A percentile compares a stretch with the other conserved stretches of the same genome.
These are phyloP conservation scores for Ennomos quercinarius DNA, from an alignment of 2,888 invertebrate genomes.

Conservation along the genomic window DNA sequence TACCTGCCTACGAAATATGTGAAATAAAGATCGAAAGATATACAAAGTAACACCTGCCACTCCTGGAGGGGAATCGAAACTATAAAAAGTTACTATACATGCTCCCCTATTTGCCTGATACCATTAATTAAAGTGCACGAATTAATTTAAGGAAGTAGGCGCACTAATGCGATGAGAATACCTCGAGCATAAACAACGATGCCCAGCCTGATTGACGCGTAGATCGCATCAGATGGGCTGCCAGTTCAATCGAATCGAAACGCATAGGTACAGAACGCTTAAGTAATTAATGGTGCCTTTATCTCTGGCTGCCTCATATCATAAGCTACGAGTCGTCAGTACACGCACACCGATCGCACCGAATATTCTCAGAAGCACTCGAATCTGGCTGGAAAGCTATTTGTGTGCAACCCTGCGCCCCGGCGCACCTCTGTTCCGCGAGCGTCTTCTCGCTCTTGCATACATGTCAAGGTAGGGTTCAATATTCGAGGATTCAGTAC, in stretches of 20 bases:
- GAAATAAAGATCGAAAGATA: conserved; percentile 23
- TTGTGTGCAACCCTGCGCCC: conserved; percentile 80
- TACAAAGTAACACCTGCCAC: conserved; percentile 51
- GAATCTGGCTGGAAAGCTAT: conserved; percentile 75
- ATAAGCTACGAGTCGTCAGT: conserved; percentile 35
- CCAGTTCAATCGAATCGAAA: conserved; percentile 40
- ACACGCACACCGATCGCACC: conserved; percentile 48
- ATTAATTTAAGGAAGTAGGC: conserved; percentile 63
- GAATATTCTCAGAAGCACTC: conserved; percentile 75
- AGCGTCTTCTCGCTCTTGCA: conserved; percentile 73
- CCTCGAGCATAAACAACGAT: conserved; percentile 46
- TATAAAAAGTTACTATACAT: conserved; percentile 61
- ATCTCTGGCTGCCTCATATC: conserved; percentile 39
- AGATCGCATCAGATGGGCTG: conserved; percentile 41
- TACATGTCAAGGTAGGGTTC: conserved; percentile 85
- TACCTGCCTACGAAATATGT: conserved; percentile 36
- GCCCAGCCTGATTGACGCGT: conserved; percentile 35
- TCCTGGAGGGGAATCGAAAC: conserved; percentile 60
- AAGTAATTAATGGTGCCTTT: conserved; percentile 52
- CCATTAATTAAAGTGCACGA: conserved; percentile 59
- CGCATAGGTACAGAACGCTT: conserved; percentile 34
- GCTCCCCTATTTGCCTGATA: conserved; percentile 53
- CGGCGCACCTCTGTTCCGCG: conserved; percentile 72
- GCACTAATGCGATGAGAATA: conserved; percentile 41
- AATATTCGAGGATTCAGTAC: conserved; percentile 81